Conservation (phyloP, 1,140 invertebrate species). For the Archivesica marissinica region DNA sequence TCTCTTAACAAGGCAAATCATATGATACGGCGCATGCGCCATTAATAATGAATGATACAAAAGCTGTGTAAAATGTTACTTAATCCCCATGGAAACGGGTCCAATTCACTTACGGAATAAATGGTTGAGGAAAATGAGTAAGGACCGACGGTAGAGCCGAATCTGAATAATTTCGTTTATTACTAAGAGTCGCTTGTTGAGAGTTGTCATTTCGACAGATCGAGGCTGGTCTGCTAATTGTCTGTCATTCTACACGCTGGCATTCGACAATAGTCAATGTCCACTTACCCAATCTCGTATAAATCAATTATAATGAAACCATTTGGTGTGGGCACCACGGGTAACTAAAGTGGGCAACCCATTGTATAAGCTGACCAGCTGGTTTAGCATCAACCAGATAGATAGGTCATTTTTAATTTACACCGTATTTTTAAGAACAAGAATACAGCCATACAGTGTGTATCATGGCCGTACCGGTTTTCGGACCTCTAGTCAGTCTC, state of each 20-base stretch:
- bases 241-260: background rate
- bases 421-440: no score
- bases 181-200: slow-evolving; percentile 9
- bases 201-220: slow-evolving; percentile 3
- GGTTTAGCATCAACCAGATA: no score
- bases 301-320: no score
- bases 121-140: slow-evolving; percentile 55
- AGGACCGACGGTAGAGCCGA: slow-evolving; percentile 5
- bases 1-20: slow-evolving; percentile 12
- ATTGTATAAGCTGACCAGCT: no score
- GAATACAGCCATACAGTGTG: no score
- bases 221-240: background rate
- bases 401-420: no score
- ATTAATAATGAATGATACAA: slow-evolving; percentile 60
- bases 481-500: no score
- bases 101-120: slow-evolving; percentile 62
- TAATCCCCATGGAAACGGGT: slow-evolving; percentile 60
- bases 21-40: slow-evolving; percentile 50
- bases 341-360: no score
- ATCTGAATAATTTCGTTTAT: slow-evolving; percentile 14
- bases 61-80: slow-evolving; percentile 57
- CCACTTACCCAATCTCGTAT: background rate
- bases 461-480: no score
- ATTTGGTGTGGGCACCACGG: no score
- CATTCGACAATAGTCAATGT: background rate